Conservation (phyloP, 2,888 invertebrate species). For the Diloba caeruleocephala region DNA sequence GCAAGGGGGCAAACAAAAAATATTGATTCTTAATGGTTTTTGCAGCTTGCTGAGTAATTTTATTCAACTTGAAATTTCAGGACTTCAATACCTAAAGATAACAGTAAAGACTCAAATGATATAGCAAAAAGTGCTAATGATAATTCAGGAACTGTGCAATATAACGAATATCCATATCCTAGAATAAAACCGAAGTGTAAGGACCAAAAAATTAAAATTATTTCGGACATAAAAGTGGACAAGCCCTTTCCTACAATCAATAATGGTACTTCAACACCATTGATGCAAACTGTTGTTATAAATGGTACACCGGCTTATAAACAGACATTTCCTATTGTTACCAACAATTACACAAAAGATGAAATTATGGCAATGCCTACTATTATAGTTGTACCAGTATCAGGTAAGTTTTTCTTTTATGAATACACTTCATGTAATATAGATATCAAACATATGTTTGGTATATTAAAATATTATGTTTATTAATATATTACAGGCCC, state of each 20-base stretch:
- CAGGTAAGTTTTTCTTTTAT: constrained; percentile 67
- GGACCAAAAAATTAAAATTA: constrained; percentile 75
- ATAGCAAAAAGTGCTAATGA: constrained; percentile 44
- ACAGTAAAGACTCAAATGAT: constrained; percentile 41
- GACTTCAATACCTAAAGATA: constrained; percentile 56
- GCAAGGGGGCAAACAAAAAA: no score
- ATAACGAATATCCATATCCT: constrained; percentile 42
- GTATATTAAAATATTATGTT: constrained; percentile 1
- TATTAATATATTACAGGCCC: constrained; percentile 59
- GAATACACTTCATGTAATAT: neutral
- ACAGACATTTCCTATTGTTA: constrained; percentile 52
- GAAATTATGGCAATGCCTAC: constrained; percentile 89
- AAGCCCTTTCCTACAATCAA: constrained; percentile 58
- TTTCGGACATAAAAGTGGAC: constrained; percentile 81
- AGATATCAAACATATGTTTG: neutral
- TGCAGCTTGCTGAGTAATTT: neutral
- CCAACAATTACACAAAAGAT: constrained; percentile 73
- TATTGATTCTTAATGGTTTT: no score
- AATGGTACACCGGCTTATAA: constrained; percentile 81
- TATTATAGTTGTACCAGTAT: constrained; percentile 77
- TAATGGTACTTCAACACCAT: constrained; percentile 74
- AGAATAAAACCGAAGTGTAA: constrained; percentile 61
- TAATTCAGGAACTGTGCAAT: constrained; percentile 44
- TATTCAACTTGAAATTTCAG: constrained; percentile 52
- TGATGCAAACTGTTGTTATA: constrained; percentile 77